phyloP scores from a whole-genome alignment of 2,888 invertebrate genomes.

The Ophonus ardosiacus region DNA sequence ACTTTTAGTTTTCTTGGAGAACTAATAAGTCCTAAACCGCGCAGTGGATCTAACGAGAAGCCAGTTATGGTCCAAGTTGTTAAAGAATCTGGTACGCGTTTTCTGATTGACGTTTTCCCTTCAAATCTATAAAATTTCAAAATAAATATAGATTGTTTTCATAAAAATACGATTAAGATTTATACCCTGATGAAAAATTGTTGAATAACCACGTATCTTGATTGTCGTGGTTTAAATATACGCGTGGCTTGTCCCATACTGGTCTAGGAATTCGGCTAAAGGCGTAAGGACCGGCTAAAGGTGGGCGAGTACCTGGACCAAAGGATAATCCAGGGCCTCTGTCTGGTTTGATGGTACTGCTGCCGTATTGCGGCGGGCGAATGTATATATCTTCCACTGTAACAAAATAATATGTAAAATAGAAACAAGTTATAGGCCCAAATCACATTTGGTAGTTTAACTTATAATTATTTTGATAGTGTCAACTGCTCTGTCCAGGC shows the following conservation, averaged over 20 bases:
- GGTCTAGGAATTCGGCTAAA: slow-evolving; percentile 92
- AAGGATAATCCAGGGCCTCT: slow-evolving; percentile 74
- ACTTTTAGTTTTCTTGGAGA: slow-evolving; percentile 80
- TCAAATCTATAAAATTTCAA: slow-evolving; percentile 75
- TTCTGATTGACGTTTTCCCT: slow-evolving; percentile 79
- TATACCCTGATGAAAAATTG: slow-evolving; percentile 88
- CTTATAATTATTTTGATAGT: no score
- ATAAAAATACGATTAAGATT: slow-evolving; percentile 58
- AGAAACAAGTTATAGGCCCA: no score
- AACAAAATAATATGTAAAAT: slow-evolving; percentile 25
- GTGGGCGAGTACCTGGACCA: slow-evolving; percentile 84
- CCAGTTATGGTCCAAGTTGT: slow-evolving; percentile 91
- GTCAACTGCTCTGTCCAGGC: no score
- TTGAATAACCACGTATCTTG: slow-evolving; percentile 90
- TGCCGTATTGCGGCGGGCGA: slow-evolving; percentile 74
- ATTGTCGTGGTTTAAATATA: slow-evolving; percentile 86
- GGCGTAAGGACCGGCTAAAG: slow-evolving; percentile 92
- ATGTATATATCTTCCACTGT: slow-evolving; percentile 74
- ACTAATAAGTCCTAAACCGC: slow-evolving; percentile 87
- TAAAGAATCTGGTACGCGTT: slow-evolving; percentile 88
- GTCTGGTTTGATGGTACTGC: slow-evolving; percentile 75
- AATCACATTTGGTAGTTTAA: no score
- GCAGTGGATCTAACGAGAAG: slow-evolving; percentile 86
- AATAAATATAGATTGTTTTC: slow-evolving; percentile 67
- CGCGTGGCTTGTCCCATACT: slow-evolving; percentile 86